A percentile compares a stretch with the other conserved stretches of the same genome.
Evolutionary conservation across 2,888 invertebrate genomes (phyloP).

Genomic region (Pyrrhia umbra): DNA sequence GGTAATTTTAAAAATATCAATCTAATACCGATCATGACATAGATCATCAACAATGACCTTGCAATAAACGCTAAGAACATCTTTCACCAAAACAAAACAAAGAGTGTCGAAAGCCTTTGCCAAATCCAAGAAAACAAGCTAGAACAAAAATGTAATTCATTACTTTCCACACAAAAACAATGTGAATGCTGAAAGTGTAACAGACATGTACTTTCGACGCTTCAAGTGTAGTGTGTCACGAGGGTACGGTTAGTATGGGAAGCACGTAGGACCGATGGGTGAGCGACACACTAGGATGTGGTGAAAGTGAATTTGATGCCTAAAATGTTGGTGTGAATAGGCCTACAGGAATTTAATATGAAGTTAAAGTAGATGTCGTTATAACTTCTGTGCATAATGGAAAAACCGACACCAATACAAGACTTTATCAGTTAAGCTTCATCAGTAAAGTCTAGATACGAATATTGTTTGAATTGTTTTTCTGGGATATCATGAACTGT

Average conservation of each 20-base stretch:
- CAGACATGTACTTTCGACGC: slow-evolving; percentile 75
- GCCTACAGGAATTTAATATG: slow-evolving; percentile 21
- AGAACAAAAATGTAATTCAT: slow-evolving; percentile 38
- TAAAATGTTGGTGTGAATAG: slow-evolving; percentile 33
- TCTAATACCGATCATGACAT: slow-evolving; percentile 11
- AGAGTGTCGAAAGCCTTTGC: slow-evolving; percentile 40
- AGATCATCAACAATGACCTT: slow-evolving; percentile 17
- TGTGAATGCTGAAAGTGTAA: slow-evolving; percentile 56
- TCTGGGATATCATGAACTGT: too few species aligned
- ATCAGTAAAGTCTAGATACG: too few species aligned
- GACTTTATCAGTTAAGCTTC: too few species aligned
- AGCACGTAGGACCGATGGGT: slow-evolving; percentile 76
- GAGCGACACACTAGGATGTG: slow-evolving; percentile 62
- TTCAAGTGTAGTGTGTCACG: slow-evolving; percentile 81
- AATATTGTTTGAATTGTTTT: too few species aligned
- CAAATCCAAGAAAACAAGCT: slow-evolving; percentile 20
- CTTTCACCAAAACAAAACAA: slow-evolving; percentile 38
- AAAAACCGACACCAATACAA: too few species aligned
- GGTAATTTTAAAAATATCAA: slow-evolving; percentile 4
- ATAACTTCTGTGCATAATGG: too few species aligned
- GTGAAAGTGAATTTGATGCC: slow-evolving; percentile 73
- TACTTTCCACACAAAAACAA: slow-evolving; percentile 46
- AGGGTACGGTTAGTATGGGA: slow-evolving; percentile 76
- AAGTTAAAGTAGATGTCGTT: background rate
- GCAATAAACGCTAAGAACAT: slow-evolving; percentile 15